phyloP scores from a whole-genome alignment of 2,888 invertebrate species.

The Pelosia muscerda region DNA sequence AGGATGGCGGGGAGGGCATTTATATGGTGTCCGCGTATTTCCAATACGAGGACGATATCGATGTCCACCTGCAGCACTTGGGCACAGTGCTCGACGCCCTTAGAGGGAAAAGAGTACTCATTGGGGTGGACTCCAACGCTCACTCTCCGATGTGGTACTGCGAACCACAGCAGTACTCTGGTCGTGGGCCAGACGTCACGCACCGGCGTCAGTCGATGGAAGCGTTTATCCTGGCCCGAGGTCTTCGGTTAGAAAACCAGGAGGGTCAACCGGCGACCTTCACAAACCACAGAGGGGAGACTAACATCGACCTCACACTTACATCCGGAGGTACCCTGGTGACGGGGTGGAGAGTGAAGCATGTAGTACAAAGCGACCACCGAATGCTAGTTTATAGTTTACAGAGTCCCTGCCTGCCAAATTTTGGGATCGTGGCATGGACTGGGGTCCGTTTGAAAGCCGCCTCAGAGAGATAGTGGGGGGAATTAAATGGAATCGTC shows the following conservation, averaged over 20 bases:
- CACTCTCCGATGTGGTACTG: slow-evolving; percentile 51
- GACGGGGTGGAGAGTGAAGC: slow-evolving; percentile 39
- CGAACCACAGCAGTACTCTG: slow-evolving; percentile 23
- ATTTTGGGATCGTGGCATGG: neutral
- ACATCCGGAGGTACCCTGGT: slow-evolving; percentile 23
- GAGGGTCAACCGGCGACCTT: too few species aligned
- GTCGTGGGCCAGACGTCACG: slow-evolving; percentile 35
- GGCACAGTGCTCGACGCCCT: slow-evolving; percentile 27
- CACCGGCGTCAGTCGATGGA: slow-evolving; percentile 10
- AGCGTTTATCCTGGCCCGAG: too few species aligned
- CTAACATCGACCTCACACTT: slow-evolving; percentile 49
- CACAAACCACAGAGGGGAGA: too few species aligned
- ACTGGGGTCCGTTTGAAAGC: neutral
- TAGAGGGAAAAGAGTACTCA: slow-evolving; percentile 19
- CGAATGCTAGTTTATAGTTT: too few species aligned
- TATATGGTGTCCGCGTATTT: slow-evolving; percentile 3
- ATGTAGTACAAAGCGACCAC: slow-evolving; percentile 45
- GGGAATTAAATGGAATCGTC: too few species aligned
- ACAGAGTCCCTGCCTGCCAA: too few species aligned
- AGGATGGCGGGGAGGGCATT: too few species aligned
- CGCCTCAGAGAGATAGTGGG: neutral
- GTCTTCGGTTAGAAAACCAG: too few species aligned
- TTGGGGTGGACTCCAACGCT: slow-evolving; percentile 47
- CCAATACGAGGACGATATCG: slow-evolving; percentile 11
- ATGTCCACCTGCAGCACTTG: slow-evolving; percentile 17